Conservation (phyloP, 1,140 invertebrate genomes). For the Scylla paramamosain region DNA sequence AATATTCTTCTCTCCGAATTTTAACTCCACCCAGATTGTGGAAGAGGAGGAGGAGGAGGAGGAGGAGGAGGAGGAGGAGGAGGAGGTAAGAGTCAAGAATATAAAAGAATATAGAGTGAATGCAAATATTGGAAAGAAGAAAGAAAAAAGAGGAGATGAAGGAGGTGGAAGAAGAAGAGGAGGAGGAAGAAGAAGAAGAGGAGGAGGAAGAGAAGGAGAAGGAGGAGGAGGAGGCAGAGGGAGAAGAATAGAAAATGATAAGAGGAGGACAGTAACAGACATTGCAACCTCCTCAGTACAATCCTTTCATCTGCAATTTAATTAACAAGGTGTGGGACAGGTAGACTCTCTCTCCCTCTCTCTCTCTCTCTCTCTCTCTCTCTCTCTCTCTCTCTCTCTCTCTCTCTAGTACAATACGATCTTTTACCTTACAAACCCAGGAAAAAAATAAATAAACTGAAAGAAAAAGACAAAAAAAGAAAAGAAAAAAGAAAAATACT, state of each 20-base stretch:
- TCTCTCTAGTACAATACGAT: neutral
- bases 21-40: neutral
- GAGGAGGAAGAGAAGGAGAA: neutral
- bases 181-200: neutral
- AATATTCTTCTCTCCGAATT: no score
- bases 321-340: neutral
- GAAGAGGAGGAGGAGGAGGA: neutral
- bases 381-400: no score
- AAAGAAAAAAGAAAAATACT: no score
- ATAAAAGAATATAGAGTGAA: neutral
- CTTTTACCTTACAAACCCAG: neutral
- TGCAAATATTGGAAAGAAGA: neutral
- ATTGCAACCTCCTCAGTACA: neutral
- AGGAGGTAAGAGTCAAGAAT: neutral
- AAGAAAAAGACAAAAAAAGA: no score
- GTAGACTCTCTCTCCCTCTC: no score
- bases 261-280: conserved; percentile 23
- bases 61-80: neutral
- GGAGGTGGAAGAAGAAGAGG: neutral
- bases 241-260: neutral
- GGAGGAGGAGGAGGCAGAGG: neutral
- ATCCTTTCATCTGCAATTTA: neutral
- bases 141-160: neutral
- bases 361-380: no score
- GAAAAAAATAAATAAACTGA: no score